These are phyloP conservation scores for Coilia nasus DNA, from an alignment of 2,797 vertebrate genomes.

Conservation along the genomic window DNA sequence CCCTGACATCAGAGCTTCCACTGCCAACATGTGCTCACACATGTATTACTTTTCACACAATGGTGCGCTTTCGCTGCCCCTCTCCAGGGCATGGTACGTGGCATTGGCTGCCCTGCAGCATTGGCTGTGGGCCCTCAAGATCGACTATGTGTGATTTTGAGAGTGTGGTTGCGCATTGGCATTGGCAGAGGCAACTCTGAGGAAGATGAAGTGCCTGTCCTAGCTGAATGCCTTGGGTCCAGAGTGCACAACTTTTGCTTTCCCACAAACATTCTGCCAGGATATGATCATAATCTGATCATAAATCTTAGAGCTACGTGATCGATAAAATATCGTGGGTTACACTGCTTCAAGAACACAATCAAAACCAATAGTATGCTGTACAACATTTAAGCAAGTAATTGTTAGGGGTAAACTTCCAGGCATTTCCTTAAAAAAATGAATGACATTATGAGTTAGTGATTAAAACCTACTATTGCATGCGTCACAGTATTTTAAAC, in stretches of 20 bases:
- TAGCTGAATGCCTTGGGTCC: not conserved
- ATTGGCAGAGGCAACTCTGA: not conserved
- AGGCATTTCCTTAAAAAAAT: slow-evolving; percentile 6
- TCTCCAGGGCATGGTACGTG: not conserved
- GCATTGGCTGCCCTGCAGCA: not conserved
- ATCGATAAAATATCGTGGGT: not conserved
- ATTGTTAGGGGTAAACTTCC: not conserved
- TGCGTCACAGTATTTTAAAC: not conserved
- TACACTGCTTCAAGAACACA: not conserved
- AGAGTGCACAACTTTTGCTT: not conserved
- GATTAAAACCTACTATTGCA: not conserved
- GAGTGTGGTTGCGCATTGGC: not conserved
- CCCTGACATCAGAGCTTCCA: not conserved
- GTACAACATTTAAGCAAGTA: not conserved
- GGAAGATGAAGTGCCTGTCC: not conserved
- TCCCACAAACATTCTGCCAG: not conserved
- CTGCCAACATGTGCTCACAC: not conserved
- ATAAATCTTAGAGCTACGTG: not conserved
- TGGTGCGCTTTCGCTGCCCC: not conserved
- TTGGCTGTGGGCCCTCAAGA: not conserved
- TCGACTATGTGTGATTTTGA: not conserved
- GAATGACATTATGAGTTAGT: not conserved
- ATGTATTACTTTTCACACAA: not conserved
- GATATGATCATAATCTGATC: not conserved
- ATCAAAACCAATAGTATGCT: not conserved